Evolutionary conservation across 2,888 invertebrate genomes (phyloP), one percentile per base, ranked within the genome.

Genomic region (Tetragnatha montana): DNA sequence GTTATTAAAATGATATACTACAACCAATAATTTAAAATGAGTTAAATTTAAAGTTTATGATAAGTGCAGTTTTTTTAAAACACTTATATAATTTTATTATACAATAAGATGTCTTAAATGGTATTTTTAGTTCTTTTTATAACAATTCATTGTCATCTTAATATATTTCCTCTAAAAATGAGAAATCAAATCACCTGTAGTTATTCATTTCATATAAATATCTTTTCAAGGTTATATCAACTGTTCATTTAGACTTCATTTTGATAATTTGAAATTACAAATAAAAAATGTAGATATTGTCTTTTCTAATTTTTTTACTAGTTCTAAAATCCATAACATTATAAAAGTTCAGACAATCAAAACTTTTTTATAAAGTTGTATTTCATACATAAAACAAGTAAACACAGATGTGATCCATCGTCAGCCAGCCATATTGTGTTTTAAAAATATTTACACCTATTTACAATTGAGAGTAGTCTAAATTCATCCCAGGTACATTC

Each of bases 401-500:
- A n/a, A n/a, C n/a, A 35, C 35, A 35, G 35, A 4, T 2, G 35
- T 35, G 35, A 35, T 35, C 1, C 35, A 35, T 35, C 35, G 35
- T 35, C 4, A 35, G 35, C 35, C 4, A 35, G 35, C 35, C 35
- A 4, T n/a, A 69, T 69, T 69, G n/a, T 69, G 8, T 69, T n/a
- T 69, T 4, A 7, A 69, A n/a, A 69, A 4, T 69, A 69, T 69
- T 19, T 22, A 73, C 21, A 73, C 14, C 21, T 73, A 73, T 73
- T 73, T 35, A 60, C 60, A 60, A 60, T 60, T 35, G 35, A 60
- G 1, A 6, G 60, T 4, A 17, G 12, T 60, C 17, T 10, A 60
- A 19, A 60, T 19, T 78, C 81, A 90, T 76, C 91, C 91, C 50
- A 90, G 91, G 87, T 91, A 92, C 82, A 91, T 90, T 80, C 98